Evolutionary conservation across 2,797 vertebrate species (phyloP), one percentile per base, ranked within the genome.

Genomic region (Phrynocephalus forsythii): DNA sequence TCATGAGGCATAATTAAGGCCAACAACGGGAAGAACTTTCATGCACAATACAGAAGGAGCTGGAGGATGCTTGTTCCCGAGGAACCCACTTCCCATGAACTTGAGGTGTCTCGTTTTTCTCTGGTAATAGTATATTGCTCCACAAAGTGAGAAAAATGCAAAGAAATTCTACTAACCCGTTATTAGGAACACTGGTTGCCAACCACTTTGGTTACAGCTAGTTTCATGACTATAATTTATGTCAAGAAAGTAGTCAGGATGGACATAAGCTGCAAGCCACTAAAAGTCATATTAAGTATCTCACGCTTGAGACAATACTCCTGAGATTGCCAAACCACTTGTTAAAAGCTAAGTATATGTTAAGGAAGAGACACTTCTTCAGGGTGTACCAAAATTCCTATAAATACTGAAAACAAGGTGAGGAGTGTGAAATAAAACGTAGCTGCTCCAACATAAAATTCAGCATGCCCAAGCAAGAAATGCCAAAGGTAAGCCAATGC

Each of bases 291-390:
- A 83, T 90, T 88, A 90, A 91, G 76, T 60, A 85, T 56, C 52
- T 56, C 52, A 56, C 91, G 88, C 38, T 78, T 83, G 89, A 87
- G 81, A 88, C 89, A 85, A 93, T 85, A 75, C 44, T 80, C 83
- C 87, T 89, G 79, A 90, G 93, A 88, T 63, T 91, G 86, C 83
- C 91, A 92, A 93, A 91, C 20, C 50, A 69, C 73, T 89, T 50
- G 91, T 48, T 38, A 89, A 92, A 80, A 73, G 44, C 2, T 91
- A 73, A 86, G 1, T 88, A 83, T 85, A 89, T 6, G 52, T 56
- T 56, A 56, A 56, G 52, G 2, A 56, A 56, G 52, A 56, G 52
- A 56, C 52, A 56, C 52, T 56, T 56, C 52, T 56, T 56, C 52
- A 11, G 52, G 52, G 52, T 56, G 13, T 56, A 56, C 52, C 52